Percentiles rank a stretch among this genome's conserved stretches.
phyloP scores from a whole-genome alignment of 2,888 invertebrate genomes.

The Carcina quercana region DNA sequence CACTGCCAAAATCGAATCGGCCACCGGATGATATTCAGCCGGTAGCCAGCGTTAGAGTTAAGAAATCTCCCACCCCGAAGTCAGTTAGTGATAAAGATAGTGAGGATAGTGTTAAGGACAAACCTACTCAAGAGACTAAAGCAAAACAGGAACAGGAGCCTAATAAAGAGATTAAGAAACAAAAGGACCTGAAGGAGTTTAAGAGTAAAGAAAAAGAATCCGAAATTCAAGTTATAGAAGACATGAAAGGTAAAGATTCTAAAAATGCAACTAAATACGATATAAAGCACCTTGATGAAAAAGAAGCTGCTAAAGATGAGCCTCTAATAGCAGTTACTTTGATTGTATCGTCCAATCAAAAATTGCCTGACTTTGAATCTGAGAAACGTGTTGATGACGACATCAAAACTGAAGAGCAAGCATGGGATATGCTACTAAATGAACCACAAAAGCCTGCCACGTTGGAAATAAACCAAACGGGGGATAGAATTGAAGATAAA shows the following conservation, averaged over 20 bases:
- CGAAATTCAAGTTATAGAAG: constrained; percentile 4
- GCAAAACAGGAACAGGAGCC: constrained; percentile 6
- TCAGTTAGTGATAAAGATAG: constrained; percentile 39
- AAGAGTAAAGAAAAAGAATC: constrained; percentile 13
- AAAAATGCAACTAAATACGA: neutral
- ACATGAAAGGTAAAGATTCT: neutral
- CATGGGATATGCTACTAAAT: constrained; percentile 59
- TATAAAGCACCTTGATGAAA: neutral
- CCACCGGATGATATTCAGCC: constrained; percentile 50
- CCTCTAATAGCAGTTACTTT: constrained; percentile 14
- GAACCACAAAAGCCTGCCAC: constrained; percentile 37
- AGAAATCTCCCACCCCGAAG: constrained; percentile 55
- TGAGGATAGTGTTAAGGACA: constrained; percentile 41
- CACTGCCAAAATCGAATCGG: constrained; percentile 49
- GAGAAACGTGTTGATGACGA: constrained; percentile 22
- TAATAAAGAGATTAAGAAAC: constrained; percentile 11
- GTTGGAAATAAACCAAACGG: constrained; percentile 22
- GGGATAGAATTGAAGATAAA: constrained; percentile 41
- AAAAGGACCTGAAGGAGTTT: constrained; percentile 7
- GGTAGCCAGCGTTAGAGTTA: constrained; percentile 41
- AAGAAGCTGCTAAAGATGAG: constrained; percentile 5
- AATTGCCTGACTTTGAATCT: constrained; percentile 18
- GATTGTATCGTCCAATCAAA: constrained; percentile 22
- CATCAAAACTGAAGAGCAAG: constrained; percentile 57
- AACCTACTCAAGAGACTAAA: constrained; percentile 12